Evolutionary conservation across 1,140 invertebrate species (phyloP), one percentile per base, ranked within the genome.

Genomic region (Bombus balteatus): DNA sequence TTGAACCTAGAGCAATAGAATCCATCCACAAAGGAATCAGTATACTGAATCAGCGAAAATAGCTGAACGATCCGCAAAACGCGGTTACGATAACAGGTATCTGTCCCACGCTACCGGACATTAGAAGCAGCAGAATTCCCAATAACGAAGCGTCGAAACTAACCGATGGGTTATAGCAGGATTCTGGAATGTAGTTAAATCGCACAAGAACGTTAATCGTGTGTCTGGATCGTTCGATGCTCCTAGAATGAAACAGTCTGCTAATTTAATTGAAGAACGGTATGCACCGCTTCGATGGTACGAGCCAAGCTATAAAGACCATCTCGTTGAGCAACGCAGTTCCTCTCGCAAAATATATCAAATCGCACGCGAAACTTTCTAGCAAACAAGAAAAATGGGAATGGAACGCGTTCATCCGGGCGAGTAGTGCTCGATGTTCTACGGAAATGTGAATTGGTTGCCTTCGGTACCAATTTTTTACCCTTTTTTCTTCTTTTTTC

Each of bases 361-460:
- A 85, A 74, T 81, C 37, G 57, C 22, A n/a, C 37, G 62, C n/a
- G 32, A 59, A 85, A 43, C 43, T 59, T 80, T 85, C 47, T 6
- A 15, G 22, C 9, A 28, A 68, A 39, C 15, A 53, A 41, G 79
- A 88, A 76, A 89, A 89, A 81, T 72, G 81, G 71, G 75, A 65
- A 81, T 70, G 37, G 70, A 79, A 86, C 87, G 81, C 75, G 66
- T 86, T 83, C 77, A 74, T 79, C 83, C 84, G 81, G 37, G 32
- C 81, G 85, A 87, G 77, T 65, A 59, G 39, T 86, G 76, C 25
- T 47, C 81, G 57, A 83, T 84, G 82, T 89, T 90, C 62, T 43
- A 66, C 79, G 70, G 83, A 47, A 74, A 85, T 76, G 77, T 28
- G 82, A 62, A 87, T 83, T 66, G 82, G 71, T 85, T 72, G 82